Percentiles rank a stretch among this genome's conserved stretches.
phyloP scores from a whole-genome alignment of 2,888 invertebrate genomes.

The Melieria omissa region DNA sequence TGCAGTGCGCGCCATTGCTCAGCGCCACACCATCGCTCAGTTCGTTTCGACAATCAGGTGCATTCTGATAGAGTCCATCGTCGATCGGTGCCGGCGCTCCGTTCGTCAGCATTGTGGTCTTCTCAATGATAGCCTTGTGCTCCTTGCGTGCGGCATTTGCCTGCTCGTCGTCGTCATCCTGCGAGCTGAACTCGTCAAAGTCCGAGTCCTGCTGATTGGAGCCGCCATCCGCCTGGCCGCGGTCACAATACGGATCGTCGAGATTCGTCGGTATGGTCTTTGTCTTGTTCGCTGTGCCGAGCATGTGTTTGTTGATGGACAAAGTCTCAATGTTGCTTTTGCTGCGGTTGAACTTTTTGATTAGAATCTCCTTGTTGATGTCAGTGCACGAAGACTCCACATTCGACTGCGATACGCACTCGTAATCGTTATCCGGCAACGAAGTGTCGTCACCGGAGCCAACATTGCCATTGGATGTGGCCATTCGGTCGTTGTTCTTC shows the following conservation, averaged over 20 bases:
- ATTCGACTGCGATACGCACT: slow-evolving; percentile 45
- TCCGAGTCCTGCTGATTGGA: slow-evolving; percentile 89
- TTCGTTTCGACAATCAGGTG: slow-evolving; percentile 36
- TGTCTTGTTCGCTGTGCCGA: slow-evolving; percentile 51
- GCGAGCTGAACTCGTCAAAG: slow-evolving; percentile 86
- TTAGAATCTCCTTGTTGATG: slow-evolving; percentile 54
- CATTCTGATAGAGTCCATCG: slow-evolving; percentile 43
- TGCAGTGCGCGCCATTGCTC: not conserved
- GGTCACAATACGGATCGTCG: slow-evolving; percentile 59
- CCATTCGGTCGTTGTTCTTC: slow-evolving; percentile 63
- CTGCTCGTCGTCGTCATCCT: slow-evolving; percentile 71
- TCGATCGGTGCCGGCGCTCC: slow-evolving; percentile 20
- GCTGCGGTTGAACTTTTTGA: slow-evolving; percentile 62
- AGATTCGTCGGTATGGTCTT: slow-evolving; percentile 48
- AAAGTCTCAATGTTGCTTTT: slow-evolving; percentile 65
- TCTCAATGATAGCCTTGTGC: slow-evolving; percentile 44
- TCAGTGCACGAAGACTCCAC: slow-evolving; percentile 55
- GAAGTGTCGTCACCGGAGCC: slow-evolving; percentile 26
- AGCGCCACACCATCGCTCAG: slow-evolving; percentile 38
- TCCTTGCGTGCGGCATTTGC: slow-evolving; percentile 40
- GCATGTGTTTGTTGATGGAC: slow-evolving; percentile 57
- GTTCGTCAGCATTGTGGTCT: slow-evolving; percentile 26
- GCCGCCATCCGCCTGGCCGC: slow-evolving; percentile 76
- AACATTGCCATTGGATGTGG: slow-evolving; percentile 32
- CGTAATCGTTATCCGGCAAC: slow-evolving; percentile 45